Base-by-base conservation (phyloP, 2,113 vertebrate genomes). In the Coryphaenoides rupestris region DNA sequence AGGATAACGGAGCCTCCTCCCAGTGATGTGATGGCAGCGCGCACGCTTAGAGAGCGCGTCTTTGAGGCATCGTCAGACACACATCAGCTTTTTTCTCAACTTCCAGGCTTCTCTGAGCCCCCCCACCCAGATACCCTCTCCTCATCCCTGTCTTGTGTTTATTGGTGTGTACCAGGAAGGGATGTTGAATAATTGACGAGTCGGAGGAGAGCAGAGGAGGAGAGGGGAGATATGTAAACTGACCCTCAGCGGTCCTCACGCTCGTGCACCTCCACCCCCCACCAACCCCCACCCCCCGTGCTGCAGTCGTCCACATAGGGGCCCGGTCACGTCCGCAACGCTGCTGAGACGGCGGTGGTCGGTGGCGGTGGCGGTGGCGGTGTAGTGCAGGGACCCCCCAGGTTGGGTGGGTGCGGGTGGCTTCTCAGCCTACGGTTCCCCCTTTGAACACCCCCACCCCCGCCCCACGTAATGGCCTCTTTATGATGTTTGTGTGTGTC, bases 111-210 rank as follows among this genome's bases (percentile, higher is more conserved):
- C 72, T 68, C 62, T 62, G 9, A 62, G 65, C 73, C 73, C 72
- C 68, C 80, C 33, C 33, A 40, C 33, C n/a, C 13, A 46, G 68
- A 70, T 71, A 52, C 69, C 68, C 60, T 78, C 71, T 73, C 61
- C 76, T 74, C 74, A 66, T 69, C 60, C 65, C 26, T 10, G 14
- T 70, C 49, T 54, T n/a, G 26, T 46, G 50, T 66, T 75, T 69
- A 87, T 84, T 86, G 85, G 84, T 63, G 64, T 46, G 28, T 58
- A 61, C 63, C 54, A 47, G 24, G 63, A 45, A 81, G 68, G 77
- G 84, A 87, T 80, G 82, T 83, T 83, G 76, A 87, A 87, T 87
- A 86, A 89, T 89, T 84, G 75, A 89, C 70, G 49, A 75, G 73
- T 71, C 55, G 60, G 54, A 68, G 62, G 50, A n/a, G n/a, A n/a